Percentiles rank a stretch among this genome's conserved stretches.
These are phyloP conservation scores for Nasalis larvatus DNA, from an alignment of 2,113 vertebrate species.

Conservation along the genomic window DNA sequence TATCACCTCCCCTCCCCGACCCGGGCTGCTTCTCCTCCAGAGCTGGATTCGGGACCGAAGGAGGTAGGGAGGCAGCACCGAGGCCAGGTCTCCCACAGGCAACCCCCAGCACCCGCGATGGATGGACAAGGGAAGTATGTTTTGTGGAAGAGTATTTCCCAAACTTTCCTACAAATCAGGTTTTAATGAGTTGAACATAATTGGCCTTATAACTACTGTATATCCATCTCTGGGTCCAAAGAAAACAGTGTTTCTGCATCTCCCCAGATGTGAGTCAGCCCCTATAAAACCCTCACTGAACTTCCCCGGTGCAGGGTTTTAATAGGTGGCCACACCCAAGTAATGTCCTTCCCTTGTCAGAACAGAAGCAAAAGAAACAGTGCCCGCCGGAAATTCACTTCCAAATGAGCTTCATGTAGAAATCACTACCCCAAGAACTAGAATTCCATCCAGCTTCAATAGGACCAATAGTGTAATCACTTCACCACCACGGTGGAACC, in stretches of 20 bases:
- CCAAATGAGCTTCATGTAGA: neutral
- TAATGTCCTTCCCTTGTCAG: neutral
- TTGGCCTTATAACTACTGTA: neutral
- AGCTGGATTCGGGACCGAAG: too few relatives aligned
- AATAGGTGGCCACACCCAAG: too few relatives aligned
- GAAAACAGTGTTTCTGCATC: fast-evolving
- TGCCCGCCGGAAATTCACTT: too few relatives aligned
- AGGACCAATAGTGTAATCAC: neutral
- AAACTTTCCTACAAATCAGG: neutral
- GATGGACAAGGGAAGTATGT: neutral
- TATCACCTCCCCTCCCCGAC: too few relatives aligned
- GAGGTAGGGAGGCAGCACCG: too few relatives aligned
- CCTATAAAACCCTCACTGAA: neutral
- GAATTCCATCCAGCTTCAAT: neutral
- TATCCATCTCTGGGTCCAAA: neutral
- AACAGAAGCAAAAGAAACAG: too few relatives aligned
- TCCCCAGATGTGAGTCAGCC: neutral
- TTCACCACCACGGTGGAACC: neutral
- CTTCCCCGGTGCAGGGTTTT: fast-evolving
- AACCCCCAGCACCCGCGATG: too few relatives aligned
- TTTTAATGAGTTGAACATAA: neutral
- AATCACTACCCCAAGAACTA: neutral
- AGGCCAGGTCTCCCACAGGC: too few relatives aligned
- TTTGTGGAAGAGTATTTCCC: neutral
- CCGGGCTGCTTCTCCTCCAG: too few relatives aligned